Base-by-base conservation (phyloP, 2,113 vertebrate species). In the Melanostigma gelatinosum region DNA sequence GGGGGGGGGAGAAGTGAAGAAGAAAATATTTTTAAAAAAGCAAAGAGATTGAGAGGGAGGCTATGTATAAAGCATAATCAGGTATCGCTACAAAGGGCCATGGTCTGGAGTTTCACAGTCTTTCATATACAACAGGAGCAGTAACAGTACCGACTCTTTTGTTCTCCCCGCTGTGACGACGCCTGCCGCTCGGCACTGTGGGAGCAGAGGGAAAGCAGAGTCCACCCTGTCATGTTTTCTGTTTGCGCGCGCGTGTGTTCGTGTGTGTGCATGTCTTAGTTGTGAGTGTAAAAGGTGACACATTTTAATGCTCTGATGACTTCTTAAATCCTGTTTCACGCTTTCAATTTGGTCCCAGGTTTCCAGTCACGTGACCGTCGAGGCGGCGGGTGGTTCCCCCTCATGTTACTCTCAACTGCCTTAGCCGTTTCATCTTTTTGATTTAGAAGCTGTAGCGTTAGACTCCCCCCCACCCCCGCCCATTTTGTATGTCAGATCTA, bases 11-110 rank as follows among this genome's bases (percentile, higher is more conserved):
- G 75, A 83, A 78, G 63, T 36, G 46, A 57, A 78, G 69, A 84
- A 64, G 36, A 77, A 80, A 48, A 79, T 11, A 11, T 9, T 32
- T 32, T 32, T 32, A 32, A 57, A 5, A 88, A 88, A 77, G 55
- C 75, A 32, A 75, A 79, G 54, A 42, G n/a, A 40, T 76, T 27
- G 65, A 88, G 76, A 86, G 84, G 88, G 48, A 88, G 79, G 77
- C 81, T 85, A 62, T 85, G 85, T 87, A 89, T 79, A 88, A 90
- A 91, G 88, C 84, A 88, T 88, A 82, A 77, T 84, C 75, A 67
- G 82, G 86, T 57, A 38, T 93, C 89, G 92, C 91, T 94, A 93
- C 92, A 93, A 91, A 91, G 90, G 91, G 91, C 92, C 91, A 87
- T 55, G 79, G 66, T 92, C 93, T 94, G 92, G 91, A 93, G 89